Base-by-base conservation (phyloP, 2,888 invertebrate species). In the Eucera pruinosa region DNA sequence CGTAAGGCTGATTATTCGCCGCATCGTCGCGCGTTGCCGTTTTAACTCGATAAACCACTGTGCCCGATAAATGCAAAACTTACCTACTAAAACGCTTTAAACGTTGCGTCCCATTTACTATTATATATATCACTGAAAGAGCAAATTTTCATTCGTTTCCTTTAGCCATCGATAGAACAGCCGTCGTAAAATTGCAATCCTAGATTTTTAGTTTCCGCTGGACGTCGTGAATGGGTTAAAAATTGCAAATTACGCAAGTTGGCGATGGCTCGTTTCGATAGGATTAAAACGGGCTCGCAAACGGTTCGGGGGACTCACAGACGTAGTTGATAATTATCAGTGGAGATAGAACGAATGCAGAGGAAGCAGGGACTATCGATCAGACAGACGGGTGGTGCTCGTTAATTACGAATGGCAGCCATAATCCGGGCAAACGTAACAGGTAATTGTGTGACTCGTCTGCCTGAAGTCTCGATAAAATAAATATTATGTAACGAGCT, bases 331-430 rank as follows among this genome's bases (percentile, higher is more conserved):
- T 73, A 61, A 48, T 73, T 61, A 60, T 72, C 30, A 11, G 15
- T 15, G n/a, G n/a, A n/a, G n/a, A n/a, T n/a, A n/a, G n/a, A 65
- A 72, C 72, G 55, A 60, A 61, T 48, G n/a, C 36, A 36, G 36
- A 7, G 48, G 13, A 39, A n/a, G n/a, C 55, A 25, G 15, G 23
- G 33, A 20, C n/a, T 47, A 67, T 78, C 70, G 78, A 70, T 74
- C 62, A 39, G 15, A 27, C 15, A 43, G n/a, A 27, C n/a, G 61
- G 18, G 9, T 18, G 7, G 36, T 23, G 39, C 36, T 69, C 64
- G 70, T 58, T 70, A 78, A 78, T 78, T 77, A 52, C 71, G 20
- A 33, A 54, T 47, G 30, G 50, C 13, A 33, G n/a, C 60, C 55
- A 67, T 77, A 78, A 70, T 77, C 62, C 66, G 23, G 52, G 39